A percentile compares a stretch with the other conserved stretches of the same genome.
These are phyloP conservation scores for Cyphomyrus plagiostoma DNA, from an alignment of 2,113 vertebrate genomes.

Conservation along the genomic window DNA sequence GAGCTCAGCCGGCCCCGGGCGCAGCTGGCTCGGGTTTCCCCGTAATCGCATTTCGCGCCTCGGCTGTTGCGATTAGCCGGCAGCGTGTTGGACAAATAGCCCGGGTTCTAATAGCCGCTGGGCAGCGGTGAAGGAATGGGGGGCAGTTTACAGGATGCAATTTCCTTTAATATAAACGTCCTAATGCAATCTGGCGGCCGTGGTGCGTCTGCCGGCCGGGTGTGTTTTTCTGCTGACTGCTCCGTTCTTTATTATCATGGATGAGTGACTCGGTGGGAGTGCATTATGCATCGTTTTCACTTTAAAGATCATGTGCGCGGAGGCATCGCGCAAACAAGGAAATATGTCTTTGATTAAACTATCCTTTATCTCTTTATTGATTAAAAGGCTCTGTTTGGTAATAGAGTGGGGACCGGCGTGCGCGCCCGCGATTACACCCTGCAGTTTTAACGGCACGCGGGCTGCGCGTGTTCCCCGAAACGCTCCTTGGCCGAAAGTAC, in stretches of 20 bases:
- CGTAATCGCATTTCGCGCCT: constrained; percentile 82
- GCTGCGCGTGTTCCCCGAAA: not conserved
- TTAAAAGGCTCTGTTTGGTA: constrained; percentile 66
- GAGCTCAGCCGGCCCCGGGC: constrained; percentile 47
- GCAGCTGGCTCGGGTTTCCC: constrained; percentile 69
- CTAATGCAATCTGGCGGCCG: constrained; percentile 84
- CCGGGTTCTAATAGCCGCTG: constrained; percentile 70
- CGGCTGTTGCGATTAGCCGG: constrained; percentile 70
- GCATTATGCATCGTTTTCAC: constrained; percentile 57
- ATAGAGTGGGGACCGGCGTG: constrained; percentile 44
- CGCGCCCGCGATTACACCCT: not conserved
- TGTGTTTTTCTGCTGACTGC: constrained; percentile 70
- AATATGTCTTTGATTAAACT: constrained; percentile 67
- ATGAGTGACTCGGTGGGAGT: constrained; percentile 52
- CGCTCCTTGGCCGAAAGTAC: not conserved
- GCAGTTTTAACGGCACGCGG: not conserved
- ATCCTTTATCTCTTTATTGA: constrained; percentile 72
- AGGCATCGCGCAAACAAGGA: constrained; percentile 55
- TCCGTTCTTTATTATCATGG: constrained; percentile 63
- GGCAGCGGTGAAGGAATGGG: constrained; percentile 49
- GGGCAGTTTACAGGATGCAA: constrained; percentile 84
- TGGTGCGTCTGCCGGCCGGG: constrained; percentile 64
- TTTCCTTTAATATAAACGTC: constrained; percentile 86
- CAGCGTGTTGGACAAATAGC: constrained; percentile 79
- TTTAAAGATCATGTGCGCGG: constrained; percentile 55